phyloP scores from a whole-genome alignment of 2,797 vertebrate species.

The Lepus oiostolus region DNA sequence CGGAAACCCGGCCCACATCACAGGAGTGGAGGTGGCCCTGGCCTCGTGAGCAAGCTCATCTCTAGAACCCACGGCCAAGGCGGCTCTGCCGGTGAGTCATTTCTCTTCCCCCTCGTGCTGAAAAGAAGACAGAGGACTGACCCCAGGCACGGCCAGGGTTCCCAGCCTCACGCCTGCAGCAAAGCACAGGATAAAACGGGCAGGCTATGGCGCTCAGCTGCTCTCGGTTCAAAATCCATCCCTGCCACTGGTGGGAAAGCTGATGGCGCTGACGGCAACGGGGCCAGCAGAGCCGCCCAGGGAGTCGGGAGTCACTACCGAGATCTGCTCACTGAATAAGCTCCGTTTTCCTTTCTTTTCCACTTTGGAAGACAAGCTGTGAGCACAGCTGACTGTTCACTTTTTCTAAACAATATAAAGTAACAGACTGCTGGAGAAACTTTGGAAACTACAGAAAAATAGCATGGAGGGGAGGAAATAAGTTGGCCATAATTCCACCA shows the following conservation, averaged over 20 bases:
- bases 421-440: not conserved
- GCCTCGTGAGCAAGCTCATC: not conserved
- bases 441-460: not conserved
- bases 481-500: not conserved
- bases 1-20: constrained; percentile 78
- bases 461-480: not conserved
- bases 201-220: not conserved
- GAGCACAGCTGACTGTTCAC: not conserved
- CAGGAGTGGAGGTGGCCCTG: constrained; percentile 10
- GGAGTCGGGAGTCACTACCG: not conserved
- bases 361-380: not conserved
- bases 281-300: rapidly evolving
- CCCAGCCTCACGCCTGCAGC: not conserved
- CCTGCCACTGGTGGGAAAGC: not conserved
- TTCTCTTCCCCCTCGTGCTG: not conserved
- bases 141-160: not conserved
- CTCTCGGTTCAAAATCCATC: not conserved
- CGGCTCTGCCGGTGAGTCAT: constrained; percentile 69
- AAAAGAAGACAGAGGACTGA: not conserved
- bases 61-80: not conserved
- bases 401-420: not conserved
- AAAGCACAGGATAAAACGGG: rapidly evolving
- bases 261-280: rapidly evolving
- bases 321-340: not conserved
- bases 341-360: not conserved